Percentiles rank a stretch among this genome's conserved stretches.
Evolutionary conservation across 2,888 invertebrate species (phyloP).

Genomic region (Panzeria rudis): DNA sequence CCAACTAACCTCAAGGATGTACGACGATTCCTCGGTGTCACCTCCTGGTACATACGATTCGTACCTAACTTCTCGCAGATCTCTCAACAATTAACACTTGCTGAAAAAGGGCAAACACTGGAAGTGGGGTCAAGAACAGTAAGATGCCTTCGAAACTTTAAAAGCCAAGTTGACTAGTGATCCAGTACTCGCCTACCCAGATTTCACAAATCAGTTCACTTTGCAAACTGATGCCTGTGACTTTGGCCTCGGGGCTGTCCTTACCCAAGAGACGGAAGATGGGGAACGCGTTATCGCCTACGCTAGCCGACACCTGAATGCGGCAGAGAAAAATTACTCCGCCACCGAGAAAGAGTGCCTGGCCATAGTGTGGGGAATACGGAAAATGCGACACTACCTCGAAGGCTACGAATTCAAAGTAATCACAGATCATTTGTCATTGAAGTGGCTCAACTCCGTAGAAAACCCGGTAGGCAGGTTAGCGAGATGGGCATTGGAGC

Average conservation of each 20-base stretch:
- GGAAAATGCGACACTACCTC: constrained; percentile 12
- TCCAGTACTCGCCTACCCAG: background rate
- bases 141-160: too few species aligned
- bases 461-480: background rate
- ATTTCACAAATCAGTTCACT: background rate
- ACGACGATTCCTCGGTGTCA: background rate
- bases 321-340: too few species aligned
- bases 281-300: too few species aligned
- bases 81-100: too few species aligned
- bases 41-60: background rate
- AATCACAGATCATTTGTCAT: background rate
- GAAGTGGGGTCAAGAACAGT: background rate
- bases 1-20: constrained; percentile 5
- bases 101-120: too few species aligned
- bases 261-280: too few species aligned
- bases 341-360: too few species aligned
- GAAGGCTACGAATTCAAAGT: background rate
- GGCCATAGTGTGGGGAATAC: background rate
- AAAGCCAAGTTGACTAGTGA: background rate
- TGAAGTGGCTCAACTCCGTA: constrained; percentile 3
- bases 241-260: too few species aligned
- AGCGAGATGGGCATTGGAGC: background rate
- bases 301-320: too few species aligned
- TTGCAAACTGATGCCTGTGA: background rate
- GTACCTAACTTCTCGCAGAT: too few species aligned